Base-by-base conservation (phyloP, 2,888 invertebrate genomes). In the Latrodectus hesperus region DNA sequence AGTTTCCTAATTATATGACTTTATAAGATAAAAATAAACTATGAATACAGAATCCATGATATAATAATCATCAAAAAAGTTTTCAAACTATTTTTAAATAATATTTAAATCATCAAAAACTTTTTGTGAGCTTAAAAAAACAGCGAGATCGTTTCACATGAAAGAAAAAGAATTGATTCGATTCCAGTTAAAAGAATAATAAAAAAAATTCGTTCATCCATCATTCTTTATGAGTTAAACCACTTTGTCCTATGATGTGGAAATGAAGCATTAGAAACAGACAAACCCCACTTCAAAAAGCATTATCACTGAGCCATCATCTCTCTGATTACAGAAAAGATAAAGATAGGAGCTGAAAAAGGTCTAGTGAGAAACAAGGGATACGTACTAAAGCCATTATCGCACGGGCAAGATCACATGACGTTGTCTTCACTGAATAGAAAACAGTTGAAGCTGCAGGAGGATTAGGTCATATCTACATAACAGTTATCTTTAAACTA, bases 281-380 rank as follows among this genome's bases (percentile, higher is more conserved):
- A 80, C 79, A 71, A 71, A 71, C 26, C 79, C 79, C 26, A 60
- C 80, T 72, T 80, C 80, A 71, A 64, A 79, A 72, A 80, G 80
- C 80, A 80, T 80, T 80, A 71, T 71, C 80, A 52, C 80, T 64
- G 72, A 80, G 52, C 64, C 80, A 72, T 80, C 80, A 55, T 38
- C 60, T 38, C 78, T 76, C 76, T 79, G 79, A 79, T 79, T 60
- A 79, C 80, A 80, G 72, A 80, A 71, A 22, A 71, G 79, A 49
- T 60, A 79, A 79, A 79, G 71, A 55, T 70, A 71, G 72, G 51
- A 9, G 38, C 14, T 49, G 55, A 71, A 80, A 49, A 72, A 67
- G 67, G 9, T 67, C 16, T 22, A 67, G 10, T 67, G 10, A 22
- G 17, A 11, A n/a, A 67, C 22, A 22, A n/a, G 10, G 11, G 10